phyloP scores from a whole-genome alignment of 2,888 invertebrate genomes.

The Drosophila parthenogenetica region DNA sequence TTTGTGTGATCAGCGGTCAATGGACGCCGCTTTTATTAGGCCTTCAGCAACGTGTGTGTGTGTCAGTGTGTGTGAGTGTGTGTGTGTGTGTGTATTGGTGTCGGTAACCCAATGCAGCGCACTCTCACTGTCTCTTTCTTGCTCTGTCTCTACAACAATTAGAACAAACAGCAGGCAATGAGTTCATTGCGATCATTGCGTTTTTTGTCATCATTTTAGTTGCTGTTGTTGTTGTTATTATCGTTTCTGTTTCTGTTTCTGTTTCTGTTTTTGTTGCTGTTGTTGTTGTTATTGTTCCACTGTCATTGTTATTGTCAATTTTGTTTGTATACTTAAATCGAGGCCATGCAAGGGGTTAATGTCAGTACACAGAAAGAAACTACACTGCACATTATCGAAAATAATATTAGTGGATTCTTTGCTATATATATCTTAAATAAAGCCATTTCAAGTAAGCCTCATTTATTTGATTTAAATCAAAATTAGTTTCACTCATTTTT shows the following conservation, averaged over 20 bases:
- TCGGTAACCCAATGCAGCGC: conserved; percentile 63
- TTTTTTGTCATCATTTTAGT: conserved; percentile 25
- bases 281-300: conserved; percentile 20
- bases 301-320: conserved; percentile 21
- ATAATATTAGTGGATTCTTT: no score
- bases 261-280: conserved; percentile 12
- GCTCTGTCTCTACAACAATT: conserved; percentile 59
- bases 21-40: conserved; percentile 58
- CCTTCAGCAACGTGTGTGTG: conserved; percentile 38
- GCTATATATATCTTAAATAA: no score
- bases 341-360: conserved; percentile 55
- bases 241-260: no score
- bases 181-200: conserved; percentile 63
- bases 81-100: conserved; percentile 32
- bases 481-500: no score
- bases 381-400: no score
- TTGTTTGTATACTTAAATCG: conserved; percentile 30
- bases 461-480: no score
- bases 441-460: no score
- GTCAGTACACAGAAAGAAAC: conserved; percentile 27
- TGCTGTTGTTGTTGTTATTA: conserved; percentile 17
- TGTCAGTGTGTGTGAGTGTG: conserved; percentile 20
- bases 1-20: conserved; percentile 47
- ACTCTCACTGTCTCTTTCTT: neutral
- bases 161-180: conserved; percentile 63